A percentile compares a stretch with the other conserved stretches of the same genome.
Conservation (phyloP, 2,113 vertebrate genomes). For the Cyprinodon variegatus region DNA sequence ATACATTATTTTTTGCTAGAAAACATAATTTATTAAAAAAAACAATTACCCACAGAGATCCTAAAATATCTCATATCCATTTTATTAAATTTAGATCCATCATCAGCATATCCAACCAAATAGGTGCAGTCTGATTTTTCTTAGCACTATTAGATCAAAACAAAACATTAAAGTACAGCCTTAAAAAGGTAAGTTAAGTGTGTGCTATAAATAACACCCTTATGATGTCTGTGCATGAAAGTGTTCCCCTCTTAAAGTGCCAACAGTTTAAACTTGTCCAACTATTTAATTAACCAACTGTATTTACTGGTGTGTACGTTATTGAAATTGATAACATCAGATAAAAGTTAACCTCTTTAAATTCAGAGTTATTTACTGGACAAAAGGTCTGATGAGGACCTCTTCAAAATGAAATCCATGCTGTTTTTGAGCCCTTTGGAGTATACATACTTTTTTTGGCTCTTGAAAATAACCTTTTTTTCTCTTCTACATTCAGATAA, state of each 20-base stretch:
- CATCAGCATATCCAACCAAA: constrained; percentile 1
- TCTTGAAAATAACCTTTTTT: too few relatives aligned
- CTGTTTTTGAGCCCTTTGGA: too few relatives aligned
- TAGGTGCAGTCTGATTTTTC: constrained; percentile 16
- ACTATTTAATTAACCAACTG: too few relatives aligned
- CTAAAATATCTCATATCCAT: neutral
- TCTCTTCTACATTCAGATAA: too few relatives aligned
- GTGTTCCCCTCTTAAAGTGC: neutral
- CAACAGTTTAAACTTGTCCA: too few relatives aligned
- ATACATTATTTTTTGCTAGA: neutral
- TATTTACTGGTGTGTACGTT: too few relatives aligned
- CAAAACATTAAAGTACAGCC: constrained; percentile 26
- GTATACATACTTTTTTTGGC: too few relatives aligned
- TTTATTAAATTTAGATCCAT: constrained; percentile 9
- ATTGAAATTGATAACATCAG: too few relatives aligned
- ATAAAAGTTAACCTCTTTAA: too few relatives aligned
- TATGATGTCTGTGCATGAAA: neutral
- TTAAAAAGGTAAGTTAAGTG: constrained; percentile 6
- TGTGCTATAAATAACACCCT: constrained; percentile 27
- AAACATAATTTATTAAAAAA: neutral
- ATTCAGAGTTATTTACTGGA: too few relatives aligned
- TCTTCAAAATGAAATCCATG: too few relatives aligned
- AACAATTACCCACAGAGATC: neutral
- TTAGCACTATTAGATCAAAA: constrained; percentile 39
- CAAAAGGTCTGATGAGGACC: too few relatives aligned